phyloP scores from a whole-genome alignment of 2,888 invertebrate species.

The Patella depressa region DNA sequence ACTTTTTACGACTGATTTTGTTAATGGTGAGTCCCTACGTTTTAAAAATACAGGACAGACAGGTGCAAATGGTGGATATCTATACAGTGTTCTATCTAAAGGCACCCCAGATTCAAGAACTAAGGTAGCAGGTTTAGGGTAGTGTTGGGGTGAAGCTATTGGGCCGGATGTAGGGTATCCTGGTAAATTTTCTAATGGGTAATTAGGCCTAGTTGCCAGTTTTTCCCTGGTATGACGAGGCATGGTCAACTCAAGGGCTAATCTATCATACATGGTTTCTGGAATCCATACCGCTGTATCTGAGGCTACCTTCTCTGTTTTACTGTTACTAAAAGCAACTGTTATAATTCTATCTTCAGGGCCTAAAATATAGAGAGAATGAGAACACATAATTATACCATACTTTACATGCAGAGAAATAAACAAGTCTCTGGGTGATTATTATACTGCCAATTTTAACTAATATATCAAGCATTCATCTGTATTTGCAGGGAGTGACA shows the following conservation, averaged over 20 bases:
- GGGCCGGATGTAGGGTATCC: constrained; percentile 68
- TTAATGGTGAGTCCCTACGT: constrained; percentile 11
- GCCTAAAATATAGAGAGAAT: constrained; percentile 42
- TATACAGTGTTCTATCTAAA: constrained; percentile 47
- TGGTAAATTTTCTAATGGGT: constrained; percentile 59
- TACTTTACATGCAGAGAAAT: no score
- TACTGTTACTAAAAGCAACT: constrained; percentile 67
- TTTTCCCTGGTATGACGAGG: constrained; percentile 62
- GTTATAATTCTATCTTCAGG: constrained; percentile 61
- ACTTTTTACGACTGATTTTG: constrained; percentile 39
- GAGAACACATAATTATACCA: no score
- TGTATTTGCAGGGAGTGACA: no score
- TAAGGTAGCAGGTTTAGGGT: constrained; percentile 51
- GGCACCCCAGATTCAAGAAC: constrained; percentile 47
- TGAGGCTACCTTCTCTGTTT: constrained; percentile 54
- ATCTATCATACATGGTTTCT: constrained; percentile 62
- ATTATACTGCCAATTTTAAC: no score
- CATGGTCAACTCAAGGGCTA: constrained; percentile 66
- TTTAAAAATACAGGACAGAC: constrained; percentile 21
- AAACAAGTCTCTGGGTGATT: no score
- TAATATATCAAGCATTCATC: no score
- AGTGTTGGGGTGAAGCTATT: constrained; percentile 56
- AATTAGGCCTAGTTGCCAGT: constrained; percentile 57
- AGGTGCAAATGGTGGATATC: constrained; percentile 41
- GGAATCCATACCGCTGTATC: constrained; percentile 68